Evolutionary conservation across 2,888 invertebrate genomes (phyloP).

Genomic region (Gymnocheta viridis): DNA sequence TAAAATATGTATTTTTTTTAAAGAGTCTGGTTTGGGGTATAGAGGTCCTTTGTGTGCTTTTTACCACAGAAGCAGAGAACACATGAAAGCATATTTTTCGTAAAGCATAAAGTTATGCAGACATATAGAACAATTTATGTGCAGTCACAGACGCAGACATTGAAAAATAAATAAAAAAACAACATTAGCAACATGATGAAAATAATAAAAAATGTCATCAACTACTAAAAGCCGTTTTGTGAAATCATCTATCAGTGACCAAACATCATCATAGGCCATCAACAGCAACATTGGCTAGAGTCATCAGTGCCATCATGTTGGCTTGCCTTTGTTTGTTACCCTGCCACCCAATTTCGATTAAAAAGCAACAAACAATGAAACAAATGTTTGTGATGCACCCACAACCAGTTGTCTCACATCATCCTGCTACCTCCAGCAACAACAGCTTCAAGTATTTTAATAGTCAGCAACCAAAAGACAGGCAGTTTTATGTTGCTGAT

Average conservation of each 20-base stretch:
- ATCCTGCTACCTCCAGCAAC: not conserved
- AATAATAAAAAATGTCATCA: slow-evolving; percentile 65
- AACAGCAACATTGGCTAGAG: slow-evolving; percentile 43
- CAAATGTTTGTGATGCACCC: slow-evolving; percentile 25
- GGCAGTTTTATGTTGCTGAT: slow-evolving; percentile 64
- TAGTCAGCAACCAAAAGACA: slow-evolving; percentile 43
- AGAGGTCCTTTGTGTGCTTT: slow-evolving; percentile 12
- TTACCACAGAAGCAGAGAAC: slow-evolving; percentile 14
- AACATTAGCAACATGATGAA: slow-evolving; percentile 19
- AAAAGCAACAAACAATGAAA: slow-evolving; percentile 15
- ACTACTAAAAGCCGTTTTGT: slow-evolving; percentile 43
- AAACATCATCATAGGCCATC: slow-evolving; percentile 57
- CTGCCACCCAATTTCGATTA: slow-evolving; percentile 5
- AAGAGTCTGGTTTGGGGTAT: not conserved
- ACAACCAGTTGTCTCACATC: not conserved
- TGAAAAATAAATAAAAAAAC: slow-evolving; percentile 12
- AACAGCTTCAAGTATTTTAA: slow-evolving; percentile 46
- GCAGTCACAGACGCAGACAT: slow-evolving; percentile 48
- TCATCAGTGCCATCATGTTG: slow-evolving; percentile 36
- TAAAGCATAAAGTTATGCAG: slow-evolving; percentile 55
- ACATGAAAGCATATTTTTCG: slow-evolving; percentile 54
- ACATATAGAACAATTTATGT: slow-evolving; percentile 57
- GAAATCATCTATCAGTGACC: slow-evolving; percentile 59
- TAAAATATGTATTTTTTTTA: not conserved
- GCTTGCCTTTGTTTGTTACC: not conserved